A percentile compares a stretch with the other conserved stretches of the same genome.
Evolutionary conservation across 2,797 vertebrate genomes (phyloP).

Genomic region (Limosa lapponica): DNA sequence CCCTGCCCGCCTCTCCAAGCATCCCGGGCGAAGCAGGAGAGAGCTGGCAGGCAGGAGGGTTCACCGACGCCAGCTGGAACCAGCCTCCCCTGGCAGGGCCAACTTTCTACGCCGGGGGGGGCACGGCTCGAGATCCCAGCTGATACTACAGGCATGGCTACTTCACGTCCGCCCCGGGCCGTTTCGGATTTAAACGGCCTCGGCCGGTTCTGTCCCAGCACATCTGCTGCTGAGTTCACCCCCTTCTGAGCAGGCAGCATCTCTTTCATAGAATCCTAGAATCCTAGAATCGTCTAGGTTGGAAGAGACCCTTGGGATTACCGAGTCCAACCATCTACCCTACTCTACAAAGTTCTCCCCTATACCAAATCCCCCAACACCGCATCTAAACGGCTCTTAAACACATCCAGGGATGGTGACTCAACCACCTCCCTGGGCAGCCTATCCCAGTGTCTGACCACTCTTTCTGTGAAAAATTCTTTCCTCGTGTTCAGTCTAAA

Average conservation of each 20-base stretch:
- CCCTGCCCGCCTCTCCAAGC: not conserved
- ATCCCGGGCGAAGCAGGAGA: not conserved
- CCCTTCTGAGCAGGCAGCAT: not conserved
- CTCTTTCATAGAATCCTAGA: no score
- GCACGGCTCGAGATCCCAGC: not conserved
- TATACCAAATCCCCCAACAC: no score
- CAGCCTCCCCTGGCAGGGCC: not conserved
- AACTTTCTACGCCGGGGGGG: not conserved
- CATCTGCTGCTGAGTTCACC: not conserved
- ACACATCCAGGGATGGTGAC: no score
- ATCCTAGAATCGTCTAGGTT: no score
- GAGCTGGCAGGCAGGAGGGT: not conserved
- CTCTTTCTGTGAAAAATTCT: no score
- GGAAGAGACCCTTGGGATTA: no score
- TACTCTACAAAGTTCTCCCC: no score
- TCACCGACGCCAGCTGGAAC: conserved; percentile 17
- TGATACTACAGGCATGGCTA: not conserved
- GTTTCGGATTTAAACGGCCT: not conserved
- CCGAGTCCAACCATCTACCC: no score
- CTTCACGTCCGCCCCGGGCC: not conserved
- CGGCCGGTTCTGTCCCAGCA: not conserved
- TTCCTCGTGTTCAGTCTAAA: no score
- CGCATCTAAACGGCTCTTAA: no score
- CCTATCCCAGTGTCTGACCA: no score
- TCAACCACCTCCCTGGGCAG: no score